phyloP scores from a whole-genome alignment of 2,888 invertebrate genomes.

The Trichogramma dendrolimi region DNA sequence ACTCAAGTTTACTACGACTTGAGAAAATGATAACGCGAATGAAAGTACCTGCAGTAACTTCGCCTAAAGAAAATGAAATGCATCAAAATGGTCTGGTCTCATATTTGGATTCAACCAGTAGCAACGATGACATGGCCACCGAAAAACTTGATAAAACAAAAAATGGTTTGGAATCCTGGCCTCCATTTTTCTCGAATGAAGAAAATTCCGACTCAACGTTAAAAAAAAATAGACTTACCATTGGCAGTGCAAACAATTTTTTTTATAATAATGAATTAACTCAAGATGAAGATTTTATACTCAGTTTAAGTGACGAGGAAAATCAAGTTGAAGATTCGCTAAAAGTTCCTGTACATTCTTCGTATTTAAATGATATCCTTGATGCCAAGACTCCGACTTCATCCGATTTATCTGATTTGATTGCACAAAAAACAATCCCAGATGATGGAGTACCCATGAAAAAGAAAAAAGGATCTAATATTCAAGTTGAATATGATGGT shows the following conservation, averaged over 20 bases:
- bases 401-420: not conserved
- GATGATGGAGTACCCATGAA: slow-evolving; percentile 7
- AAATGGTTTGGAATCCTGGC: slow-evolving; percentile 10
- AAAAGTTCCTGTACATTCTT: slow-evolving; percentile 30
- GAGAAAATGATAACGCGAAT: slow-evolving; percentile 48
- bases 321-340: slow-evolving; percentile 26
- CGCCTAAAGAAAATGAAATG: slow-evolving; percentile 8
- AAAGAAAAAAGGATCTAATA: slow-evolving; percentile 21
- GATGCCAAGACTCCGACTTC: not conserved
- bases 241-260: too few species aligned
- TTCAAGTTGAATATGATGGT: not conserved
- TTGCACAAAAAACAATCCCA: not conserved
- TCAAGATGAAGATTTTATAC: too few species aligned
- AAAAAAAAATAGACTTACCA: too few species aligned
- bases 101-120: slow-evolving; percentile 16
- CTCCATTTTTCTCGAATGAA: slow-evolving; percentile 12
- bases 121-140: not conserved
- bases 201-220: slow-evolving; percentile 15
- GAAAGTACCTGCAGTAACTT: slow-evolving; percentile 34
- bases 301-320: slow-evolving; percentile 2
- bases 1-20: slow-evolving; percentile 46
- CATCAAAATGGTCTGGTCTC: slow-evolving; percentile 20
- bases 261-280: too few species aligned
- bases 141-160: not conserved
- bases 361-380: slow-evolving; percentile 6